phyloP scores from a whole-genome alignment of 2,888 invertebrate species.

The Ephialtes manifestator region DNA sequence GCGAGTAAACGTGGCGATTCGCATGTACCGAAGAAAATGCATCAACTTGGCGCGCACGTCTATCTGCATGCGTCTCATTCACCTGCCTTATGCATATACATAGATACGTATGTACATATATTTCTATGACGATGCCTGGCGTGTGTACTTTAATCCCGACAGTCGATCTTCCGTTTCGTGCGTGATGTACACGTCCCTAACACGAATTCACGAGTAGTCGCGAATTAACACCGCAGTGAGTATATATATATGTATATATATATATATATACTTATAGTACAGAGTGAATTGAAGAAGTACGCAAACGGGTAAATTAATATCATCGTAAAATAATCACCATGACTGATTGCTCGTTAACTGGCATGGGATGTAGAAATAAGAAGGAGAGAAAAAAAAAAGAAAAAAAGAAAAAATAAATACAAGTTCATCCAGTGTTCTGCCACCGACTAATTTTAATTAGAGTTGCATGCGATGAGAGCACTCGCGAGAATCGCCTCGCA shows the following conservation, averaged over 20 bases:
- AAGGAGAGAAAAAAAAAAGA: not conserved
- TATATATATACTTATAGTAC: slow-evolving; percentile 7
- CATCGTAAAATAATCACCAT: slow-evolving; percentile 74
- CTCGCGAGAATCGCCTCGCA: slow-evolving; percentile 55
- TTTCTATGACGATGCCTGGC: slow-evolving; percentile 55
- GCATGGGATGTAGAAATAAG: slow-evolving; percentile 24
- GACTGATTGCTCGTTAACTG: slow-evolving; percentile 73
- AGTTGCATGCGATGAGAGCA: slow-evolving; percentile 56
- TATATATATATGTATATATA: slow-evolving; percentile 17
- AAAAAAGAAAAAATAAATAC: slow-evolving; percentile 28
- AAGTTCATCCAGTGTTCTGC: slow-evolving; percentile 61
- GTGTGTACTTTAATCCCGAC: slow-evolving; percentile 65
- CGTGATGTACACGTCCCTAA: slow-evolving; percentile 58
- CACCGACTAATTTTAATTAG: slow-evolving; percentile 67
- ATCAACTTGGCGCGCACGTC: not conserved
- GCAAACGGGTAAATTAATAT: slow-evolving; percentile 70
- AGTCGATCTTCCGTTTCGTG: slow-evolving; percentile 65
- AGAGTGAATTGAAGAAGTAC: slow-evolving; percentile 55
- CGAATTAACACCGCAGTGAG: slow-evolving; percentile 59
- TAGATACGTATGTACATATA: slow-evolving; percentile 41
- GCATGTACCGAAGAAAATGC: slow-evolving; percentile 11
- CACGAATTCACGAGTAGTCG: slow-evolving; percentile 51
- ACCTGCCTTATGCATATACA: slow-evolving; percentile 65
- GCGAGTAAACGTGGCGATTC: not conserved
- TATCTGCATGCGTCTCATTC: slow-evolving; percentile 63